Conservation (phyloP, 1,140 invertebrate genomes). For the Diploscapter pachys region DNA sequence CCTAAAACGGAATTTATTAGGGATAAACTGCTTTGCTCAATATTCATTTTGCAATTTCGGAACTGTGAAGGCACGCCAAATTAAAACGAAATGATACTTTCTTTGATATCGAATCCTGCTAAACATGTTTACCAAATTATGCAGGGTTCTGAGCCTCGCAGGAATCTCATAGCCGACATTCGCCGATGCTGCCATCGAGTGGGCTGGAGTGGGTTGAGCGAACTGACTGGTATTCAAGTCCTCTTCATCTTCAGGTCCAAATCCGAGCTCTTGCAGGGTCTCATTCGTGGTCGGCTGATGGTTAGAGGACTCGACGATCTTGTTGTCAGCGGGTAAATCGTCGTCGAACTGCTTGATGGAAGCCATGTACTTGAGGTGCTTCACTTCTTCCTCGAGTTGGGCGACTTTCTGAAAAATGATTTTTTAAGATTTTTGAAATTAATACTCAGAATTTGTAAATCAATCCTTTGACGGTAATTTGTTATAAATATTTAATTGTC, state of each 20-base stretch:
- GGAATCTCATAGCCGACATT: constrained; percentile 98
- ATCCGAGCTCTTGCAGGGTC: constrained; percentile 58
- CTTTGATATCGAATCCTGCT: no score
- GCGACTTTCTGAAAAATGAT: no score
- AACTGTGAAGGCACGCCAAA: no score
- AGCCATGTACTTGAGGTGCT: constrained; percentile 95
- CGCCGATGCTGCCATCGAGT: constrained; percentile 79
- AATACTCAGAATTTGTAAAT: no score
- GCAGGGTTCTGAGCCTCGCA: constrained; percentile 83
- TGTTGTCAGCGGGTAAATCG: constrained; percentile 60
- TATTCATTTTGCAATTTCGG: no score
- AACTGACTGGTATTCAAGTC: constrained; percentile 46
- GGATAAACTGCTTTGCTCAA: neutral
- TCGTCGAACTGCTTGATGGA: constrained; percentile 91
- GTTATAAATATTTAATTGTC: no score
- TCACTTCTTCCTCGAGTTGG: constrained; percentile 79
- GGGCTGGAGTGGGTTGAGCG: constrained; percentile 62
- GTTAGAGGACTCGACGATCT: neutral
- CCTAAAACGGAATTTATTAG: constrained; percentile 59
- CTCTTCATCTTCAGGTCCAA: constrained; percentile 54
- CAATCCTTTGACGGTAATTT: no score
- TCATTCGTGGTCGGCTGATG: constrained; percentile 22
- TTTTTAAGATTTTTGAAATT: no score
- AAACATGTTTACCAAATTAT: constrained; percentile 71
- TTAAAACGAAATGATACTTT: constrained; percentile 20